Evolutionary conservation across 2,888 invertebrate species (phyloP), one percentile per base, ranked within the genome.

Genomic region (Thera obeliscata): DNA sequence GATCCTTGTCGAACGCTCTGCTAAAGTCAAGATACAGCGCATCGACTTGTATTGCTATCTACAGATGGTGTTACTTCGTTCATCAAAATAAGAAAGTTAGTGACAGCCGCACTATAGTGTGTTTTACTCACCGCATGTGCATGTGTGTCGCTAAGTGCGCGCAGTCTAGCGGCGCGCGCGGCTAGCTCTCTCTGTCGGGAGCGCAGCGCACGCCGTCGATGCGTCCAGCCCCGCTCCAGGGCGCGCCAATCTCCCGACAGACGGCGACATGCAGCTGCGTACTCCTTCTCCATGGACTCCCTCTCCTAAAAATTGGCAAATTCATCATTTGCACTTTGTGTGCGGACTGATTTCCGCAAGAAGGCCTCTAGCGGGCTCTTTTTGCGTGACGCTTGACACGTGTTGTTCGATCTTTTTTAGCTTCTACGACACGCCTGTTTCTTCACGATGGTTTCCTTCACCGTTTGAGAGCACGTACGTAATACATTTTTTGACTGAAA

Each of bases 191-290:
- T 85, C 82, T 95, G 94, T 0, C 95, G 92, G 56, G 94, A 92
- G 66, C 95, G 94, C 84, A 95, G 93, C 73, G 95, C 95, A 48
- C 94, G 89, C 57, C 95, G 89, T 9, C 95, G 93, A 63, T 92
- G 90, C 58, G 94, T 91, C 95, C 95, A 95, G 81, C 95, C 95
- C 36, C 94, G 92, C 80, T 95, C 95, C 64, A 95, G 83, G 69
- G 95, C 94, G 48, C 95, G 94, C 90, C 93, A 94, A 82, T 92
- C 94, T 77, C 91, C 94, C 66, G 89, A 94, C 81, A 87, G 86
- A 11, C 93, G 89, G 4, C 93, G 85, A 72, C 95, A 95, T 62
- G 96, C 96, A 0, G 95, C 94, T 3, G 96, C 96, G 91, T 96
- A 96, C 80, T 96, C 96, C 69, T 95, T 90, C 80, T 95, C 95